Evolutionary conservation across 1,140 invertebrate genomes (phyloP).

Genomic region (Maconellicoccus hirsutus): DNA sequence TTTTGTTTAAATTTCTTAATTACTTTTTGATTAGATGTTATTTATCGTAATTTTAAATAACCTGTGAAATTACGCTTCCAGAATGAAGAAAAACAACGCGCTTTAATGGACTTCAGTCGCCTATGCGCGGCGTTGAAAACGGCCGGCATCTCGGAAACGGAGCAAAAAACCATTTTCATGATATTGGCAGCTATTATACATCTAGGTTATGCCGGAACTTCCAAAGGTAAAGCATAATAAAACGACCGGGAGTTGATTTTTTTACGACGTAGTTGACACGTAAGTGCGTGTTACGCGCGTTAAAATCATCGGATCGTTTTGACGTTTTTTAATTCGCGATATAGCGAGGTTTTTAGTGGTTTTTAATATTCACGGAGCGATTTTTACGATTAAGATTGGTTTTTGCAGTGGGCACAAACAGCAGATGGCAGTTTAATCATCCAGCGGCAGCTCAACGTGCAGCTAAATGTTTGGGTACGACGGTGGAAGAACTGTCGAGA

Average conservation of each 20-base stretch:
- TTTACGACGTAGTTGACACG: too few relatives aligned
- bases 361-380: too few relatives aligned
- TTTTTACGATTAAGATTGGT: too few relatives aligned
- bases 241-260: too few relatives aligned
- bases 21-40: too few relatives aligned
- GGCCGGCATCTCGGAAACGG: constrained; percentile 58
- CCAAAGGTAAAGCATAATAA: constrained; percentile 41
- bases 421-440: constrained; percentile 31
- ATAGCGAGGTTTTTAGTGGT: too few relatives aligned
- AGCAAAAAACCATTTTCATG: constrained; percentile 71
- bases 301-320: too few relatives aligned
- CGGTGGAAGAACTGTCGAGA: constrained; percentile 66
- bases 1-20: too few relatives aligned
- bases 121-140: constrained; percentile 60
- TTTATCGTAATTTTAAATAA: not conserved
- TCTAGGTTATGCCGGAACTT: constrained; percentile 69
- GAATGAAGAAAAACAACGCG: constrained; percentile 66
- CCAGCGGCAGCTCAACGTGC: constrained; percentile 71
- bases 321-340: too few relatives aligned
- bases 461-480: constrained; percentile 65
- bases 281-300: too few relatives aligned
- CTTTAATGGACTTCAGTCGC: constrained; percentile 62
- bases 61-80: too few relatives aligned
- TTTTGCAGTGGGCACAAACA: not conserved
- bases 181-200: constrained; percentile 86